Conservation (phyloP, 2,888 invertebrate genomes). For the Trimorus sp. region DNA sequence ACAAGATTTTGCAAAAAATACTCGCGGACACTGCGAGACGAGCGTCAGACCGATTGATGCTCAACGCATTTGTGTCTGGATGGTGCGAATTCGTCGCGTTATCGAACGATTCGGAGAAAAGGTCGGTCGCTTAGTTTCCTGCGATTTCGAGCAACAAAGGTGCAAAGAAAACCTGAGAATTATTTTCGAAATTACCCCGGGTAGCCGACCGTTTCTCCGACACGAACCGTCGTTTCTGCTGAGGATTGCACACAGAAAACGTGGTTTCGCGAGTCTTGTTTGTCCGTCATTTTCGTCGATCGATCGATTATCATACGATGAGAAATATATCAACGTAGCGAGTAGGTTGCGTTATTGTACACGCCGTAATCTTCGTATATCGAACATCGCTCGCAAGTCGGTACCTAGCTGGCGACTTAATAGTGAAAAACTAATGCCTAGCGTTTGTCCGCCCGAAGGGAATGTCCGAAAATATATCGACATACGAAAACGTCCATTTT, state of each 20-base stretch:
- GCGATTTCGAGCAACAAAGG: too few relatives aligned
- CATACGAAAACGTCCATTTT: conserved; percentile 71
- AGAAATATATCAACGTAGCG: conserved; percentile 43
- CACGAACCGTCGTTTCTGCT: too few relatives aligned
- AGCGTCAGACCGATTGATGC: conserved; percentile 63
- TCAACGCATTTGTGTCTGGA: too few relatives aligned
- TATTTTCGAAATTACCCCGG: too few relatives aligned
- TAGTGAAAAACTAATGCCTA: conserved; percentile 39
- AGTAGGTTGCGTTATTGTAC: conserved; percentile 70
- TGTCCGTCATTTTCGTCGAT: background rate
- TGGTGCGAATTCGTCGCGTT: too few relatives aligned
- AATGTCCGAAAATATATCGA: conserved; percentile 56
- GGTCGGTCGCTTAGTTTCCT: too few relatives aligned
- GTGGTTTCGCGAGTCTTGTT: too few relatives aligned
- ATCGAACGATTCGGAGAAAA: too few relatives aligned
- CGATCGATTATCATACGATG: conserved; percentile 47
- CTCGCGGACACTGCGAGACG: conserved; percentile 43
- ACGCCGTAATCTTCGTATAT: conserved; percentile 72
- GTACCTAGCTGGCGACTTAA: conserved; percentile 44
- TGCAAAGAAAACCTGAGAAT: too few relatives aligned
- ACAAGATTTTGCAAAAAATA: conserved; percentile 53
- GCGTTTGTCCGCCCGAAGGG: conserved; percentile 22
- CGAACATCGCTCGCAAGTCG: conserved; percentile 74
- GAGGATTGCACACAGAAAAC: too few relatives aligned
- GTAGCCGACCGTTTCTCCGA: too few relatives aligned